A percentile compares a stretch with the other conserved stretches of the same genome.
phyloP scores from a whole-genome alignment of 2,113 vertebrate genomes.

The Pteropus alecto region DNA sequence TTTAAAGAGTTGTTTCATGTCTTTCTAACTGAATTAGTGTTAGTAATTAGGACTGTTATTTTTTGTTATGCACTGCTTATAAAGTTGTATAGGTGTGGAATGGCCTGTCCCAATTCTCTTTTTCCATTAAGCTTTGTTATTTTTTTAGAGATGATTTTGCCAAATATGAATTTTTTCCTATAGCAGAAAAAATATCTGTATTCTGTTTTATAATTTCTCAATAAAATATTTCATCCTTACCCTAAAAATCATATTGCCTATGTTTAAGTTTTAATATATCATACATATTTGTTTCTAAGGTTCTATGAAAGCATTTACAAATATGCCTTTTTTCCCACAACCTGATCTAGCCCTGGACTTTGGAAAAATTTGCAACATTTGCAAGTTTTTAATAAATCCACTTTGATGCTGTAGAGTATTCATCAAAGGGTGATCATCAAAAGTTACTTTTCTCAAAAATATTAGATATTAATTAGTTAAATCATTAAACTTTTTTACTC shows the following conservation, averaged over 20 bases:
- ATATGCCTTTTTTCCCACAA: neutral
- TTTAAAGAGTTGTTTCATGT: neutral
- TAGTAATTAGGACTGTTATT: neutral
- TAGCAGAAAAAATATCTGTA: neutral
- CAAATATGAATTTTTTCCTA: neutral
- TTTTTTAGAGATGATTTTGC: constrained; percentile 1
- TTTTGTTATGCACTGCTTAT: neutral
- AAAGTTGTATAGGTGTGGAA: neutral
- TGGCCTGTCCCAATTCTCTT: neutral
- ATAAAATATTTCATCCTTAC: neutral
- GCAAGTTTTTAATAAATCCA: neutral
- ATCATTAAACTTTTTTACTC: neutral
- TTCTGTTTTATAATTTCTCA: constrained; percentile 16
- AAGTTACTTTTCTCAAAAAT: constrained; percentile 24
- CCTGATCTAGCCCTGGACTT: neutral
- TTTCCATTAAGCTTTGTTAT: neutral
- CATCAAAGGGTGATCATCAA: neutral
- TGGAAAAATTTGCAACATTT: neutral
- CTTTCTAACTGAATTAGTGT: constrained; percentile 12
- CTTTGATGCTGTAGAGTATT: neutral
- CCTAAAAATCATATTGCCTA: neutral
- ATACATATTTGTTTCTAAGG: neutral
- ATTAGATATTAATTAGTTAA: constrained; percentile 30
- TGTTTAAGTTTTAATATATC: neutral
- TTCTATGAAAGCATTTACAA: neutral